Conservation (phyloP, 2,888 invertebrate genomes). For the Andricus curvator region DNA sequence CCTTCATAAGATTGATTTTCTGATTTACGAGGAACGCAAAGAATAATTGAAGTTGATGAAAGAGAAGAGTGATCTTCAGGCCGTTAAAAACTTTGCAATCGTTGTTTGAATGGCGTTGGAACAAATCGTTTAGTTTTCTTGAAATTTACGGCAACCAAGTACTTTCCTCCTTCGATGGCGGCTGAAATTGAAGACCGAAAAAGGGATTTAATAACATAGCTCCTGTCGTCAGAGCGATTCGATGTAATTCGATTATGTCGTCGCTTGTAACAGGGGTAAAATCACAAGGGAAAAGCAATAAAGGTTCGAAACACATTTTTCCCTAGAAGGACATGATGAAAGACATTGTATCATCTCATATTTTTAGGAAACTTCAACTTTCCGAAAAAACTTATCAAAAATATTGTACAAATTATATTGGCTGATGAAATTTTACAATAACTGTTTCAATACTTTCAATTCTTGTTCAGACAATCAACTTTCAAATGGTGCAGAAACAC, state of each 20-base stretch:
- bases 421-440: too few species aligned
- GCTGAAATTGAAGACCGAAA: constrained; percentile 24
- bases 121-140: not conserved
- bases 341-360: not conserved
- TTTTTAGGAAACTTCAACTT: not conserved
- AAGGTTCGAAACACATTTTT: not conserved
- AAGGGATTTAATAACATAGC: constrained; percentile 61
- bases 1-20: not conserved
- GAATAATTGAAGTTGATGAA: not conserved
- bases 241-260: constrained; percentile 53
- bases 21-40: not conserved
- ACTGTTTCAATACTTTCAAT: too few species aligned
- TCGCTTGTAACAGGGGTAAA: constrained; percentile 24
- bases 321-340: not conserved
- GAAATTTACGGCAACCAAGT: not conserved
- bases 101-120: not conserved
- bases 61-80: not conserved
- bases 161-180: not conserved
- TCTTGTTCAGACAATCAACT: too few species aligned
- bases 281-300: not conserved
- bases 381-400: too few species aligned
- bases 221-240: constrained; percentile 39
- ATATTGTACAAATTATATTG: too few species aligned
- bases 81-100: constrained; percentile 8
- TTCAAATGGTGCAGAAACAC: too few species aligned